phyloP scores from a whole-genome alignment of 37 sponge, comb jelly and placozoan species.

The Mnemiopsis leidyi region DNA sequence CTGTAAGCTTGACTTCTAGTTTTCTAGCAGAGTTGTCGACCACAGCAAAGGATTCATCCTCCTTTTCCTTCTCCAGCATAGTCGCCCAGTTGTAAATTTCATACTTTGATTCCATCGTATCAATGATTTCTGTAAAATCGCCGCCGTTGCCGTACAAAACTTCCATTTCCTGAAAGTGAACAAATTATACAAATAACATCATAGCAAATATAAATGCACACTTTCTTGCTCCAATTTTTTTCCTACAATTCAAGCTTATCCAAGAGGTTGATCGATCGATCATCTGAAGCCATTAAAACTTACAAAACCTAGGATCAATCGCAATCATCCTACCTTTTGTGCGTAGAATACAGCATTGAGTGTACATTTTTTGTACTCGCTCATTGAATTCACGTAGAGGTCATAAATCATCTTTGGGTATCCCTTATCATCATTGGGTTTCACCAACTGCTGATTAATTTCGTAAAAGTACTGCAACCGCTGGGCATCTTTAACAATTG shows the following conservation, averaged over 20 bases:
- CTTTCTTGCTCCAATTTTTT: too few species aligned
- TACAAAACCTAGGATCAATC: too few species aligned
- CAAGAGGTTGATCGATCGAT: too few species aligned
- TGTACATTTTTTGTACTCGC: not conserved
- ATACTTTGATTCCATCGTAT: not conserved
- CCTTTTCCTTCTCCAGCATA: not conserved
- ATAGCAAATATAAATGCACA: too few species aligned
- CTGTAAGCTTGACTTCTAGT: not conserved
- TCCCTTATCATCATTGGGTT: not conserved
- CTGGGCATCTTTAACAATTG: not conserved
- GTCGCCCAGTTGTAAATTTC: constrained; percentile 2
- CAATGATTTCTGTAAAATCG: not conserved
- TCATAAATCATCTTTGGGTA: constrained; percentile 1
- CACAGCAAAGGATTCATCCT: not conserved
- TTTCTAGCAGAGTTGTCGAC: not conserved
- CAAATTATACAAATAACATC: too few species aligned
- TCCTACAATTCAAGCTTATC: too few species aligned
- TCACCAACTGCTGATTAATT: not conserved
- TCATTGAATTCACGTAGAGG: not conserved
- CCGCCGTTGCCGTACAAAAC: not conserved
- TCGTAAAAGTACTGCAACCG: constrained; percentile 26
- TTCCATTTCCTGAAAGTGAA: too few species aligned
- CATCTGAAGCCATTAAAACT: too few species aligned
- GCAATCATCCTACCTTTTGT: too few species aligned
- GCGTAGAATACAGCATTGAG: not conserved